Percentiles rank a stretch among this genome's conserved stretches.
phyloP scores from a whole-genome alignment of 2,113 vertebrate species.

The Cariama cristata region DNA sequence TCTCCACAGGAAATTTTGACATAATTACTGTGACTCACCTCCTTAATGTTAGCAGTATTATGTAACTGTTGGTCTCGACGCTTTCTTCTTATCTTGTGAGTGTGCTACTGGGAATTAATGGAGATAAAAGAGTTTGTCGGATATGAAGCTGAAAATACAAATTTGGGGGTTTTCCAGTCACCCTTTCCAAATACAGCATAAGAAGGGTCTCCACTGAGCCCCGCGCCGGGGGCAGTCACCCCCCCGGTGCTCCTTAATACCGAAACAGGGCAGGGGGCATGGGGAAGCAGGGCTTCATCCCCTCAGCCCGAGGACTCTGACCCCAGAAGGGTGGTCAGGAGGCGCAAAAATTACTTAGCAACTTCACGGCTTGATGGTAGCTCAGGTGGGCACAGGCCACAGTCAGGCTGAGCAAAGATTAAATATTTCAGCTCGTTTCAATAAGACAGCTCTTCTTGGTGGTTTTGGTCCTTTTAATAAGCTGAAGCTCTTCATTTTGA shows the following conservation, averaged over 20 bases:
- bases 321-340: neutral
- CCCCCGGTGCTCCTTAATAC: neutral
- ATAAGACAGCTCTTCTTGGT: neutral
- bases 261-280: too few species aligned
- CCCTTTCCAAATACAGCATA: neutral
- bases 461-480: neutral
- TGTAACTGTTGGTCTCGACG: neutral
- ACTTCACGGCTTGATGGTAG: neutral
- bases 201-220: neutral
- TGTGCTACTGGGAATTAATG: neutral
- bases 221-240: rapidly evolving
- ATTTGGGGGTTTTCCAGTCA: neutral
- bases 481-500: neutral
- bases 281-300: neutral
- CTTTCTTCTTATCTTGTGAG: neutral
- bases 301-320: neutral
- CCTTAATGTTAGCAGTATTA: neutral
- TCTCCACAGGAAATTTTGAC: neutral
- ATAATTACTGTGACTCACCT: neutral
- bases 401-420: neutral
- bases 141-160: neutral
- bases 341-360: neutral
- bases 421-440: neutral
- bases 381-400: neutral
- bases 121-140: neutral